Evolutionary conservation across 2,797 vertebrate genomes (phyloP).

Genomic region (Pristis pectinata): DNA sequence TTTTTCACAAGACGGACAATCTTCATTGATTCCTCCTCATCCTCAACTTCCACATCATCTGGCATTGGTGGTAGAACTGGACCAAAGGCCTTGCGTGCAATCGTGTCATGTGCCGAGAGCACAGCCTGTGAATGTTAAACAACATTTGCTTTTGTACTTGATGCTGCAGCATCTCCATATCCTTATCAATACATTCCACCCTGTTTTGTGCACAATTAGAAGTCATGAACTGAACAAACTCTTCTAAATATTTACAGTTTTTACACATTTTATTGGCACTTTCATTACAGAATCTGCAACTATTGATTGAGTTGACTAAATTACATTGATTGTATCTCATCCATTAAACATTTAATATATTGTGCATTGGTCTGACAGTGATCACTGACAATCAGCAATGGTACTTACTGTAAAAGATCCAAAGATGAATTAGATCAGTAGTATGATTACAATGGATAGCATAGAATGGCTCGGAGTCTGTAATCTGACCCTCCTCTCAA

Average conservation of each 20-base stretch:
- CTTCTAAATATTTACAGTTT: neutral
- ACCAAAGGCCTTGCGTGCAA: slow-evolving; percentile 90
- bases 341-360: neutral
- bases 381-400: neutral
- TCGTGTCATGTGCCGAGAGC: slow-evolving; percentile 83
- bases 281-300: neutral
- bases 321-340: neutral
- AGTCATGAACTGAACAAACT: neutral
- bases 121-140: slow-evolving; percentile 63
- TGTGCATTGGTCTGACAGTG: neutral
- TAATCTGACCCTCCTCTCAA: neutral
- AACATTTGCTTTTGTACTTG: neutral
- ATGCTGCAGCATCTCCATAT: neutral
- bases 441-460: neutral
- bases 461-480: neutral
- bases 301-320: neutral
- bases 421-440: neutral
- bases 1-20: slow-evolving; percentile 90
- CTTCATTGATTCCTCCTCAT: slow-evolving; percentile 89
- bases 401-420: neutral
- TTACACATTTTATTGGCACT: neutral
- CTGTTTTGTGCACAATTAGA: neutral
- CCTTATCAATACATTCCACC: no score
- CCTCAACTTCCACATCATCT: slow-evolving; percentile 74
- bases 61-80: slow-evolving; percentile 82